These are phyloP conservation scores for Strix aluco DNA, from an alignment of 2,113 vertebrate species.

Conservation along the genomic window DNA sequence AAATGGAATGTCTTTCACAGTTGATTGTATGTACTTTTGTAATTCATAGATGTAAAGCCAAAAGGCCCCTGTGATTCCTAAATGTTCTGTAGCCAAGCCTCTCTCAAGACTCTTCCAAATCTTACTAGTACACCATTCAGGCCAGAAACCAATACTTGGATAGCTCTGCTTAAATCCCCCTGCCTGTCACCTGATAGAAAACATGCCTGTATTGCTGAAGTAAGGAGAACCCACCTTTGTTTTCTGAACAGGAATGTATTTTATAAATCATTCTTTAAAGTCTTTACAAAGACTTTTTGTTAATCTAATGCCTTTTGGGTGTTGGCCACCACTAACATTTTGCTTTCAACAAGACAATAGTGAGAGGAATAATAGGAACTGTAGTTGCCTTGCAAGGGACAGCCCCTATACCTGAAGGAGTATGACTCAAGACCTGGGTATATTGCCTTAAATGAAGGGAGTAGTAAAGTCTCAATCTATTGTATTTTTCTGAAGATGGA, in stretches of 20 bases:
- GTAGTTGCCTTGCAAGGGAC: not conserved
- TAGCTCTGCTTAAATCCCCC: not conserved
- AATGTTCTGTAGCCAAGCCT: not conserved
- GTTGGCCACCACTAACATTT: not conserved
- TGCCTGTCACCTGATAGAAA: not conserved
- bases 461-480: not conserved
- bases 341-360: not conserved
- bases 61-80: not conserved
- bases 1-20: constrained; percentile 53
- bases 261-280: not conserved
- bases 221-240: not conserved
- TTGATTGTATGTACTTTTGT: not conserved
- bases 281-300: not conserved
- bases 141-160: not conserved
- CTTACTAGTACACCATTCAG: not conserved
- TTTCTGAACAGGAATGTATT: not conserved
- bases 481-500: not conserved
- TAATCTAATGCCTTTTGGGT: not conserved
- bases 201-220: not conserved
- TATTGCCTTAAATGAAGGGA: not conserved
- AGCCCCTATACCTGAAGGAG: not conserved
- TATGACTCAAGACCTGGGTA: not conserved
- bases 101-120: not conserved
- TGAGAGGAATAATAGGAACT: not conserved
- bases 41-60: constrained; percentile 11